A percentile compares a stretch with the other conserved stretches of the same genome.
Evolutionary conservation across 2,113 vertebrate genomes (phyloP).

Genomic region (Tachycineta bicolor): DNA sequence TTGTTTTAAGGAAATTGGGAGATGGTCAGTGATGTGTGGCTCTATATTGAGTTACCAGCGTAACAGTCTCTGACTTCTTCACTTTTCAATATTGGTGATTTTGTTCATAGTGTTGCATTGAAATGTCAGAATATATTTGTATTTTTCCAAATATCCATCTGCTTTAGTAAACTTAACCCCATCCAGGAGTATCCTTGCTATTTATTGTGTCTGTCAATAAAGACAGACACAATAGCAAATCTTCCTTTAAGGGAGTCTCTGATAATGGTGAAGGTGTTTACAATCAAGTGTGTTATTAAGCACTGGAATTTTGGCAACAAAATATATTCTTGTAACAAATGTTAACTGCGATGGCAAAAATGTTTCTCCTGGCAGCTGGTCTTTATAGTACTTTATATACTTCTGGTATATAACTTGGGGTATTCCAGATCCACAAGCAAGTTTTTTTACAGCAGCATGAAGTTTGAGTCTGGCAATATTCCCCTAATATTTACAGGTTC

Average conservation of each 20-base stretch:
- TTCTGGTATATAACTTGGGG: neutral
- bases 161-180: neutral
- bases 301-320: neutral
- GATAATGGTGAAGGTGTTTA: neutral
- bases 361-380: neutral
- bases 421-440: neutral
- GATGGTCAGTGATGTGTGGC: neutral
- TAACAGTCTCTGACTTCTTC: neutral
- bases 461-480: neutral
- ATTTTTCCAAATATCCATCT: neutral
- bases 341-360: neutral
- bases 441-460: neutral
- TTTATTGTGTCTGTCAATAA: neutral
- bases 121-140: neutral
- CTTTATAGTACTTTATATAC: neutral
- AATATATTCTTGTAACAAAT: neutral
- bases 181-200: neutral
- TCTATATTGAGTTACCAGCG: neutral
- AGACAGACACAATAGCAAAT: neutral
- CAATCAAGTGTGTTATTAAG: neutral
- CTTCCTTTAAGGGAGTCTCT: neutral
- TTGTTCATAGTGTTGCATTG: neutral
- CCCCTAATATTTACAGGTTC: neutral
- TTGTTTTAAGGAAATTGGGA: conserved; percentile 11
- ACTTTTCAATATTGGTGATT: neutral